phyloP scores from a whole-genome alignment of 2,888 invertebrate genomes.

The Mellilla xanthometata region DNA sequence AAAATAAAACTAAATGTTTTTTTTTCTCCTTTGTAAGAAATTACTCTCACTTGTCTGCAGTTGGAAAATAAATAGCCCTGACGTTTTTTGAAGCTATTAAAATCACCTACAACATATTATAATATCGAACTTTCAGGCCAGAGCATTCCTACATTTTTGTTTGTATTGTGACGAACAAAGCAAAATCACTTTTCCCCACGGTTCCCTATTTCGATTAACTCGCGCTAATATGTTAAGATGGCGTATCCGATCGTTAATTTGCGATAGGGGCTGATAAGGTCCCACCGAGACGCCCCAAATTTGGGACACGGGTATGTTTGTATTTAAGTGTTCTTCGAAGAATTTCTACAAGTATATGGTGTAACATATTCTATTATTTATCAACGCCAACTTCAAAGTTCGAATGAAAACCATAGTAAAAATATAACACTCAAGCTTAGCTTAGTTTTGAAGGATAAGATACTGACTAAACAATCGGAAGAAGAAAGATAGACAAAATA shows the following conservation, averaged over 20 bases:
- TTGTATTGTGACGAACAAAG: conserved; percentile 2
- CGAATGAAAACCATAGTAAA: too few species aligned
- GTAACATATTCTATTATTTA: too few species aligned
- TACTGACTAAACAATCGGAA: neutral
- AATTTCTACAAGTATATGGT: conserved; percentile 2
- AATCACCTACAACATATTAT: too few species aligned
- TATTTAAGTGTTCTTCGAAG: conserved; percentile 7
- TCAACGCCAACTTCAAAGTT: too few species aligned
- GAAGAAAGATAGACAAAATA: conserved; percentile 21
- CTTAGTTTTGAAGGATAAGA: neutral
- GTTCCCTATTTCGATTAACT: conserved; percentile 19
- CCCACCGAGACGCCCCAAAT: conserved; percentile 42
- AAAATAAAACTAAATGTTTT: too few species aligned
- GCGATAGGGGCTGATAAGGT: conserved; percentile 49
- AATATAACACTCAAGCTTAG: too few species aligned
- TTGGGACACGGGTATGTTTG: conserved; percentile 13
- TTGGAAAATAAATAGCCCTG: too few species aligned
- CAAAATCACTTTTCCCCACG: conserved; percentile 10
- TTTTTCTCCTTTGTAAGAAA: too few species aligned
- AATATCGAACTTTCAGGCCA: neutral
- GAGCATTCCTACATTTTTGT: neutral
- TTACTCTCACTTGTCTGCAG: too few species aligned
- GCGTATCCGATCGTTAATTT: conserved; percentile 47
- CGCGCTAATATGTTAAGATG: conserved; percentile 23
- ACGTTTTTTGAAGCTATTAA: too few species aligned